Base-by-base conservation (phyloP, 1,140 invertebrate genomes). In the Pseudomyrmex dendroicus region DNA sequence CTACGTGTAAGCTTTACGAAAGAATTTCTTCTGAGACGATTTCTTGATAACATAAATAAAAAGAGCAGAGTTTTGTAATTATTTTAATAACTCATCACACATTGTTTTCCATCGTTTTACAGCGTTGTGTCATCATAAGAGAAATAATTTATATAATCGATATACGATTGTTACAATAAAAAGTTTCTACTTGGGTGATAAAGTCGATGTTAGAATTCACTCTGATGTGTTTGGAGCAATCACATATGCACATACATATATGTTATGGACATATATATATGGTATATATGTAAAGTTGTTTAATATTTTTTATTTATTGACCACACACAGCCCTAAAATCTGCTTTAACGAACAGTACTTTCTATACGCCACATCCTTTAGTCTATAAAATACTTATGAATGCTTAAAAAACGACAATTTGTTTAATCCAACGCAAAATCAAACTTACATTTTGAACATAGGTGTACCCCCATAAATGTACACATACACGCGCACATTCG, bases 301-400 rank as follows among this genome's bases (percentile, higher is more conserved):
- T 84, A 91, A 89, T 85, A 83, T 35, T 35, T 35, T 35, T 35
- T 35, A 20, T 20, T 35, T 35, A 94, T 94, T 93, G 90, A 93
- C 91, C 90, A 92, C 92, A 93, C 92, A 93, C 92, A 94, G 93
- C 91, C 93, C 93, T 92, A 90, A 92, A 93, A 92, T 93, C 84
- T 93, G 90, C 91, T 82, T 86, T 86, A 90, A 35, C 88, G 87
- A 84, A 89, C 84, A 91, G 83, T 68, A 90, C 87, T 76, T 83
- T 73, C 44, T 46, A 56, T 64, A 83, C 70, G 70, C 84, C 72
- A 70, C 83, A 68, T 48, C 9, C 20, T 82, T 68, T 74, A 35
- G 57, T 59, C 57, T 82, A 82, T 61, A 63, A 63, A 77, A 83
- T 66, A 82, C 73, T 46, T 66, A 61, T 73, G 73, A 89, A 89